A percentile compares a stretch with the other conserved stretches of the same genome.
Conservation (phyloP, 2,888 invertebrate species). For the Lottia gigantea region DNA sequence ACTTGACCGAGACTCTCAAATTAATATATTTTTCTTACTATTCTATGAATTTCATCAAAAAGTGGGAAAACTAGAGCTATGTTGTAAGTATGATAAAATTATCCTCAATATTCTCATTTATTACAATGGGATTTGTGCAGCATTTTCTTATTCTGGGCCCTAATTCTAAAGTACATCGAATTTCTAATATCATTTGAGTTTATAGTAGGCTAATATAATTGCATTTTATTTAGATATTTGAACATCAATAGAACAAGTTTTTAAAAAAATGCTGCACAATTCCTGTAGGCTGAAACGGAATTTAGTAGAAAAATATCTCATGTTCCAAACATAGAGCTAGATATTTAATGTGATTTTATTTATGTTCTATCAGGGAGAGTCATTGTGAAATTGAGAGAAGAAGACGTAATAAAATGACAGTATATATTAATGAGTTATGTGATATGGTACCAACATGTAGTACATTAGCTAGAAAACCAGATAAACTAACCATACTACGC, state of each 20-base stretch:
- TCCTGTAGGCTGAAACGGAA: conserved; percentile 4
- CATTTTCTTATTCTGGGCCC: no score
- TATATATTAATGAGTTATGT: conserved; percentile 98
- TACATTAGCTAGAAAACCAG: conserved; percentile 96
- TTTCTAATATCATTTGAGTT: no score
- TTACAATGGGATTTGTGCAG: no score
- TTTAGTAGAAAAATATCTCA: not conserved
- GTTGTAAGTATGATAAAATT: not conserved
- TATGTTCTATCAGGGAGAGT: conserved; percentile 80
- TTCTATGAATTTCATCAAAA: conserved; percentile 9
- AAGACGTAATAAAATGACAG: conserved; percentile 99
- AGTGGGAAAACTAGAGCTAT: conserved; percentile 4
- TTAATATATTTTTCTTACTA: not conserved
- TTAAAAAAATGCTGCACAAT: not conserved
- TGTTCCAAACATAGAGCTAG: not conserved
- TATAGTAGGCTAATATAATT: no score
- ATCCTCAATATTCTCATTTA: no score
- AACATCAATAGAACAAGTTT: no score
- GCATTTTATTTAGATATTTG: no score
- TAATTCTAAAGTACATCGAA: no score
- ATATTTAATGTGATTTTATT: not conserved
- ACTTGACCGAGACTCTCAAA: not conserved
- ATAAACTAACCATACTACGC: conserved; percentile 97
- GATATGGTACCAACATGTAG: conserved; percentile 99
- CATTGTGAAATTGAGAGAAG: conserved; percentile 99